Conservation (phyloP, 2,113 vertebrate species). For the Sturnira hondurensis region DNA sequence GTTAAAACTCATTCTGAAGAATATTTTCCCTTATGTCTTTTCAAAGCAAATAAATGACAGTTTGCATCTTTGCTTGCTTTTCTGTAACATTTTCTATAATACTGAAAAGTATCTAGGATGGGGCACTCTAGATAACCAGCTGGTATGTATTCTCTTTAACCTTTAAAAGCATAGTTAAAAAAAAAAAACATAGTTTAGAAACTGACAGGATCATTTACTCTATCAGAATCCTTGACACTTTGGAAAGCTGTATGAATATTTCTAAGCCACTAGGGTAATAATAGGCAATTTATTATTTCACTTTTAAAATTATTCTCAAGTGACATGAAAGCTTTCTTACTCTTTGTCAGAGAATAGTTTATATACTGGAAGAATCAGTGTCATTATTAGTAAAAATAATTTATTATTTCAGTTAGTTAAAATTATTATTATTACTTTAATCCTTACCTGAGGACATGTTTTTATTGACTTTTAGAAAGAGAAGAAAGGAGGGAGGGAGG, state of each 20-base stretch:
- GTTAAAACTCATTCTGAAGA: background rate
- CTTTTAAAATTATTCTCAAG: conserved; percentile 18
- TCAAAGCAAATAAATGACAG: background rate
- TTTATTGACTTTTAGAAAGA: too few relatives aligned
- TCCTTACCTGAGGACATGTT: too few relatives aligned
- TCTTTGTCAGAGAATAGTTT: background rate
- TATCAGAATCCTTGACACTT: background rate
- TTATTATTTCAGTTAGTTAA: background rate
- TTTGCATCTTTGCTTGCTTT: background rate
- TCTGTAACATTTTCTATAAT: background rate
- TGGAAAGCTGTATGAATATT: background rate
- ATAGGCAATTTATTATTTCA: conserved; percentile 20
- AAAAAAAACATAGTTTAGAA: background rate
- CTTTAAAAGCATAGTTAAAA: background rate
- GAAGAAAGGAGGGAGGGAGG: too few relatives aligned
- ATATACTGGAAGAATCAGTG: background rate
- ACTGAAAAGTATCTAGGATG: background rate
- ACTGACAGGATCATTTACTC: background rate
- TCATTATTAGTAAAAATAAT: background rate
- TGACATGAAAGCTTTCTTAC: background rate
- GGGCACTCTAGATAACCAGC: too few relatives aligned
- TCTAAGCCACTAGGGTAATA: background rate
- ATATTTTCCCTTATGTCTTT: background rate
- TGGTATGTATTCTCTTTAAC: background rate
- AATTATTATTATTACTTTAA: background rate